Evolutionary conservation across 2,888 invertebrate genomes (phyloP).

Genomic region (Calameuta filiformis): DNA sequence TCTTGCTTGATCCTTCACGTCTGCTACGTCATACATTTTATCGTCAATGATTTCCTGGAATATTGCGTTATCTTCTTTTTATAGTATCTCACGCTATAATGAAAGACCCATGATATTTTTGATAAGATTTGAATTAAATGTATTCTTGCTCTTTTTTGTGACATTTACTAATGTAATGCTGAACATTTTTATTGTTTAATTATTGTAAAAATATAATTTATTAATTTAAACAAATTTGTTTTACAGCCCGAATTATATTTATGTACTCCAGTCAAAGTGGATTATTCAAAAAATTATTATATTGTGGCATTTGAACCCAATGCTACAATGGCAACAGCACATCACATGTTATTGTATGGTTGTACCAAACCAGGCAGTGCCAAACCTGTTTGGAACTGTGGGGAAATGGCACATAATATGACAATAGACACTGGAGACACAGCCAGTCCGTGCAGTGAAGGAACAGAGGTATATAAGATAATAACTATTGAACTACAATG

Average conservation of each 20-base stretch:
- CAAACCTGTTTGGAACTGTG: conserved; percentile 87
- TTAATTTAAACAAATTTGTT: not conserved
- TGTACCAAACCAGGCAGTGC: conserved; percentile 83
- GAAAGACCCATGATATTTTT: not conserved
- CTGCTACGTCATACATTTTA: not conserved
- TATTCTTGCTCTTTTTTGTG: not conserved
- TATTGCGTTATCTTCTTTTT: not conserved
- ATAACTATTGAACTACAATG: conserved; percentile 23
- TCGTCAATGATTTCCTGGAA: not conserved
- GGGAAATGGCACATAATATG: conserved; percentile 82
- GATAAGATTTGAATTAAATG: not conserved
- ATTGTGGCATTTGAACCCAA: conserved; percentile 94
- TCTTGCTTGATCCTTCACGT: not conserved
- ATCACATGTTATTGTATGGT: conserved; percentile 94
- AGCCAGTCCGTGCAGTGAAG: conserved; percentile 81
- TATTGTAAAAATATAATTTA: not conserved
- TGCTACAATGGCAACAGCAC: conserved; percentile 89
- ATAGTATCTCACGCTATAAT: not conserved
- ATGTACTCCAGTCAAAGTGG: conserved; percentile 89
- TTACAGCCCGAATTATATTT: conserved; percentile 90
- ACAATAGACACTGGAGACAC: conserved; percentile 66
- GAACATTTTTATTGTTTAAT: not conserved
- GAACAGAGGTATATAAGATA: conserved; percentile 71
- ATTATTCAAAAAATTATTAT: conserved; percentile 80
- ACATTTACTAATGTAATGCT: not conserved